phyloP scores from a whole-genome alignment of 2,888 invertebrate species.

The Aelia acuminata region DNA sequence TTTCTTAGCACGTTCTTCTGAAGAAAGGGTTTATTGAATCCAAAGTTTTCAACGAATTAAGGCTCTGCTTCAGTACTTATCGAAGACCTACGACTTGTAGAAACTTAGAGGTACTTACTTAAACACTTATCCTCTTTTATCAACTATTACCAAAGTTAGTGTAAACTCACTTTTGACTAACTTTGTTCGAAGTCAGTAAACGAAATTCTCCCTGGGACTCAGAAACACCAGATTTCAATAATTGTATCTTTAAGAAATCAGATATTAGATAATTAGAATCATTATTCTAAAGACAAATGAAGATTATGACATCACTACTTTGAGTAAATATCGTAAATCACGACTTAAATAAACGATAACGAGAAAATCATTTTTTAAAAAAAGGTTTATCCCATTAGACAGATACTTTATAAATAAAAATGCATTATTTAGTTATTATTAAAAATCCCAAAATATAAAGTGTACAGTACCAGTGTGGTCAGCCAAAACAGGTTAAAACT shows the following conservation, averaged over 20 bases:
- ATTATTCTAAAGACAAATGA: no score
- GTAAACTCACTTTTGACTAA: conserved; percentile 20
- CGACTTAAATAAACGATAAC: no score
- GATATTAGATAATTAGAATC: no score
- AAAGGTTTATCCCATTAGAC: no score
- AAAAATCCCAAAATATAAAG: no score
- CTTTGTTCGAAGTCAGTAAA: background rate
- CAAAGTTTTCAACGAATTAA: conserved; percentile 3
- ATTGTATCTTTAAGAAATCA: background rate
- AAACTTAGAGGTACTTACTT: conserved; percentile 31
- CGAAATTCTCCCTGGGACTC: background rate
- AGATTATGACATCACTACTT: no score
- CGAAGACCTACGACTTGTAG: conserved; percentile 12
- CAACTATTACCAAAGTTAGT: conserved; percentile 8
- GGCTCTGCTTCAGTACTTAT: conserved; percentile 16
- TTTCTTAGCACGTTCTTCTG: background rate
- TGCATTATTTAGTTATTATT: no score
- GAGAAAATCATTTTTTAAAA: no score
- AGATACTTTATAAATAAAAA: no score
- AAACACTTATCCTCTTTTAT: conserved; percentile 22
- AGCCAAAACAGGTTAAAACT: no score
- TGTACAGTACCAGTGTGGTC: no score
- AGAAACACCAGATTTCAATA: background rate
- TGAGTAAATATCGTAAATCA: no score
- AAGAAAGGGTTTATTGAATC: conserved; percentile 4